Evolutionary conservation across 1,140 invertebrate species (phyloP).

Genomic region (Leptonema lineaticorne): DNA sequence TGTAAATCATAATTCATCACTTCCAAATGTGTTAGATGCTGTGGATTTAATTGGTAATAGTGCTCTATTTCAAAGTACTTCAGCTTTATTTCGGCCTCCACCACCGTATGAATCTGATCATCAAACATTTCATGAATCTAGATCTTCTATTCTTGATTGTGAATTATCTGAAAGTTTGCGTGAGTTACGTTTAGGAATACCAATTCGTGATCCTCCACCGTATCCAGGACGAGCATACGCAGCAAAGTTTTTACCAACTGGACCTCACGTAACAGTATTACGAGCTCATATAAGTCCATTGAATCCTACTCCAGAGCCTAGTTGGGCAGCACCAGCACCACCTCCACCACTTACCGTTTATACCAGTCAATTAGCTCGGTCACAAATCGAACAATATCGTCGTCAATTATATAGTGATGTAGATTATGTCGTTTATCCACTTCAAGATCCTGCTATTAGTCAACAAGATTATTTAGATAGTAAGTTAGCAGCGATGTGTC

Average conservation of each 20-base stretch:
- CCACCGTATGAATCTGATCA: conserved; percentile 31
- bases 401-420: conserved; percentile 86
- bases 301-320: conserved; percentile 47
- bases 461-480: conserved; percentile 88
- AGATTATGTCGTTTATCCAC: conserved; percentile 85
- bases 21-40: conserved; percentile 50
- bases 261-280: conserved; percentile 42
- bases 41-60: conserved; percentile 20
- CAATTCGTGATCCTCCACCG: conserved; percentile 35
- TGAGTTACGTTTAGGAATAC: conserved; percentile 35
- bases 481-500: conserved; percentile 65
- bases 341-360: conserved; percentile 62
- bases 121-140: neutral
- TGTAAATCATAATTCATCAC: conserved; percentile 45
- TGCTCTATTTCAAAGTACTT: conserved; percentile 14
- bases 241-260: conserved; percentile 23
- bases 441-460: conserved; percentile 83
- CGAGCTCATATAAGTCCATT: conserved; percentile 50
- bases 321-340: conserved; percentile 59
- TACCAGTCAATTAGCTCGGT: conserved; percentile 70
- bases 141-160: conserved; percentile 15
- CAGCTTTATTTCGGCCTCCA: conserved; percentile 21
- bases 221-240: conserved; percentile 32
- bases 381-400: conserved; percentile 80
- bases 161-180: conserved; percentile 32